Evolutionary conservation across 2,113 vertebrate species (phyloP).

Genomic region (Nothobranchius furzeri): DNA sequence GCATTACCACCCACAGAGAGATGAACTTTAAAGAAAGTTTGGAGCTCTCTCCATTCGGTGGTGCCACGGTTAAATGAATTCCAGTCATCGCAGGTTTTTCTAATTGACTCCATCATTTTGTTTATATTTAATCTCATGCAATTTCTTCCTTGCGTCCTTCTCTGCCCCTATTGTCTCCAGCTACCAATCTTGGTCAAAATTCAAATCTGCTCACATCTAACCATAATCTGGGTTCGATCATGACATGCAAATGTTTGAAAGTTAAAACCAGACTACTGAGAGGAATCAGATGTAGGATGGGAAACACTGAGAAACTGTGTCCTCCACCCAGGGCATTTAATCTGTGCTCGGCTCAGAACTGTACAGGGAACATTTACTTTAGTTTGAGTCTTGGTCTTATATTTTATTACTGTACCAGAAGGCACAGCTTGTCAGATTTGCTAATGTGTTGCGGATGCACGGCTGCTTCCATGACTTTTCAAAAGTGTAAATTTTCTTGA

Average conservation of each 20-base stretch:
- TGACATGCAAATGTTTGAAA: background rate
- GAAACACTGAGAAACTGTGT: background rate
- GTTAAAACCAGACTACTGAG: background rate
- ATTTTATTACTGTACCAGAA: background rate
- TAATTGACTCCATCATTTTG: conserved; percentile 54
- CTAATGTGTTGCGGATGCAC: background rate
- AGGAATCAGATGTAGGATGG: background rate
- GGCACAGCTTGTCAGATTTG: background rate
- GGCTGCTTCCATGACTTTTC: background rate
- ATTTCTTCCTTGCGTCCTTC: conserved; percentile 5
- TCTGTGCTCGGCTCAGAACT: background rate
- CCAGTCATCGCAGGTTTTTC: conserved; percentile 29
- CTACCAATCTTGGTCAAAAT: background rate
- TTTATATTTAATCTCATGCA: conserved; percentile 44
- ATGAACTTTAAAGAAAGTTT: conserved; percentile 51
- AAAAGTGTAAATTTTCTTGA: background rate
- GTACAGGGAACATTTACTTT: background rate
- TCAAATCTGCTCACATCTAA: background rate
- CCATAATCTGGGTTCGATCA: conserved; percentile 1
- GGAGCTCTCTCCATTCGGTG: conserved; percentile 27
- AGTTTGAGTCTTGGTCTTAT: background rate
- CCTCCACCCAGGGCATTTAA: background rate
- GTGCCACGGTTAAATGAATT: conserved; percentile 46
- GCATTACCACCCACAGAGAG: conserved; percentile 49
- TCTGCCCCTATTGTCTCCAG: background rate